These are phyloP conservation scores for Ethmia dodecea DNA, from an alignment of 2,888 invertebrate genomes.

Conservation along the genomic window DNA sequence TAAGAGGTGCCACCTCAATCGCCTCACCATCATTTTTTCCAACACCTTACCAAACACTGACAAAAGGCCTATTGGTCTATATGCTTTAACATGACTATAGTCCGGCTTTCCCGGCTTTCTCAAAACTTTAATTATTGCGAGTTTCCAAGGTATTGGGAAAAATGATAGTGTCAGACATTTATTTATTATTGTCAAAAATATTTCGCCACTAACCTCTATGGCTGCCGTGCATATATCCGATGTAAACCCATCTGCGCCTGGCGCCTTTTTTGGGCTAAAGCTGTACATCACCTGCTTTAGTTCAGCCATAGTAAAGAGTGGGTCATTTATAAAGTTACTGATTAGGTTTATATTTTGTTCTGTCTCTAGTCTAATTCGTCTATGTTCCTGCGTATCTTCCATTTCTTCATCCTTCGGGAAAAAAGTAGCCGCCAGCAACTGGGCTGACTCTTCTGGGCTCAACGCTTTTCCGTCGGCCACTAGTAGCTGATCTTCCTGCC, in stretches of 20 bases:
- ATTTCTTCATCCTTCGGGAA: constrained; percentile 4
- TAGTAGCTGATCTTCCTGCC: constrained; percentile 1
- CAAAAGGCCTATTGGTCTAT: no score
- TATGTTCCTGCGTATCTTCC: not conserved
- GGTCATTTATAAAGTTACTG: constrained; percentile 2
- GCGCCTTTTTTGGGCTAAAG: constrained; percentile 15
- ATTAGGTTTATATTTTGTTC: not conserved
- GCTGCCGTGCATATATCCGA: constrained; percentile 11
- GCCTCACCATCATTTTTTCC: no score
- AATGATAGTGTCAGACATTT: no score
- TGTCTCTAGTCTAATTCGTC: not conserved
- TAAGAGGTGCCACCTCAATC: no score
- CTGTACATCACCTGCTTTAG: not conserved
- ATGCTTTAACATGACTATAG: no score
- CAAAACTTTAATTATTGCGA: no score
- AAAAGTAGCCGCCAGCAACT: constrained; percentile 1
- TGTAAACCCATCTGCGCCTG: constrained; percentile 12
- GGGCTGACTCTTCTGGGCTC: constrained; percentile 1
- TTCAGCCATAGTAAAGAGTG: constrained; percentile 11
- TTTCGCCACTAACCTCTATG: not conserved
- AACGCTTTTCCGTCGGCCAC: not conserved
- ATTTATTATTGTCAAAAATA: constrained; percentile 7
- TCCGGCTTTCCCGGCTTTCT: no score
- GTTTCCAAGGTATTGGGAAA: no score
- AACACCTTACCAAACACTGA: no score